Base-by-base conservation (phyloP, 2,888 invertebrate genomes). In the Eristalis arbustorum region DNA sequence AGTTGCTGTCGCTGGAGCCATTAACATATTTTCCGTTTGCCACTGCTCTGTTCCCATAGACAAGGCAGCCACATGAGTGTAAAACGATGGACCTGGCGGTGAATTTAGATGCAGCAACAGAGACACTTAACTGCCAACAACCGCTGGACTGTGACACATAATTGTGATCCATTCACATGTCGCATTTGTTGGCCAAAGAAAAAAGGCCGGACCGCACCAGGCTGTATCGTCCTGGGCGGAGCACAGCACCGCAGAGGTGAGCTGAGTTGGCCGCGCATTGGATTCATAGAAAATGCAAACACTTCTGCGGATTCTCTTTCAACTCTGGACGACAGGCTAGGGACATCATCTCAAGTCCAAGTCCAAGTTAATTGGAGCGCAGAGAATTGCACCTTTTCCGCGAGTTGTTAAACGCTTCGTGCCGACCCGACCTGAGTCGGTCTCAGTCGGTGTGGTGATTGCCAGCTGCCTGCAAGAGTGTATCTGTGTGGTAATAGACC, bases 281-380 rank as follows among this genome's bases (percentile, higher is more conserved):
- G 68, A 63, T 75, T 76, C 82, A 74, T 71, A 85, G 82, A 82
- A 73, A 85, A 77, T 77, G 73, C 77, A 82, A 82, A 77, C 82
- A 77, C 73, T 81, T 77, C 73, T 69, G 59, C 23, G 68, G 77
- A 81, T 77, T 77, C 69, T 25, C 37, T 57, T 68, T 28, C 69
- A 56, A 31, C 78, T 59, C 14, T 57, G 56, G 14, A 72, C 59
- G 64, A 22, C 59, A 62, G 23, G 57, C 28, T n/a, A n/a, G 22
- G 28, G 69, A 71, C 59, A 10, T 23, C 22, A 23, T 57, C 22
- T 13, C 57, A 13, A 22, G 61, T 18, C 85, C 73, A 85, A 83
- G 82, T 83, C 83, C 83, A 87, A 83, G 77, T 87, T 87, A 87
- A 87, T 87, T 87, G 85, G 85, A 87, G 85, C 82, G 85, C 78